Conservation (phyloP, 1,140 invertebrate species). For the Ruditapes philippinarum region DNA sequence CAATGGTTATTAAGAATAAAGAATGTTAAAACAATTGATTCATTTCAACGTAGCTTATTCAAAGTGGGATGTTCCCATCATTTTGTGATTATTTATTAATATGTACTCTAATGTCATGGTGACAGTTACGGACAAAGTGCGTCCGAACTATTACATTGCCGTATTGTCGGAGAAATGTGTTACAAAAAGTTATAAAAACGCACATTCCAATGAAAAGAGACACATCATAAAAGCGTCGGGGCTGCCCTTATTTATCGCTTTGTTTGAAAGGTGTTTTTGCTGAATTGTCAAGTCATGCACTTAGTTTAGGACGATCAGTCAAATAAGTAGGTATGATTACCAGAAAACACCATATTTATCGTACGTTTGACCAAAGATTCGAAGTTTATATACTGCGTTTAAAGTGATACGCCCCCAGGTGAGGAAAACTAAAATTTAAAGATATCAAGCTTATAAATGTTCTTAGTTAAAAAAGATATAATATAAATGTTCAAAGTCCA, state of each 20-base stretch:
- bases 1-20: no score
- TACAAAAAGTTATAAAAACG: background rate
- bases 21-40: no score
- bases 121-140: background rate
- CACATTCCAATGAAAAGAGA: slow-evolving; percentile 1
- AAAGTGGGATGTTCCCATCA: no score
- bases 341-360: background rate
- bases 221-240: background rate
- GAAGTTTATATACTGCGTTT: background rate
- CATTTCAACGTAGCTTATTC: no score
- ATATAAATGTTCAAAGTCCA: background rate
- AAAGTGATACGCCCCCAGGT: no score
- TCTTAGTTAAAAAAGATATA: background rate
- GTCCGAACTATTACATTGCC: background rate
- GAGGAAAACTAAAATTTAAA: no score
- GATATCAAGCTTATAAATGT: no score
- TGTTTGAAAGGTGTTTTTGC: background rate
- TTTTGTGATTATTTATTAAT: no score
- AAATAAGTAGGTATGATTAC: background rate
- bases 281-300: background rate
- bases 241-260: background rate
- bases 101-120: background rate
- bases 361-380: background rate
- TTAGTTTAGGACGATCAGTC: background rate
- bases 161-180: background rate